A percentile compares a stretch with the other conserved stretches of the same genome.
Conservation (phyloP, 2,797 vertebrate species). For the Cyprinodon diabolis region DNA sequence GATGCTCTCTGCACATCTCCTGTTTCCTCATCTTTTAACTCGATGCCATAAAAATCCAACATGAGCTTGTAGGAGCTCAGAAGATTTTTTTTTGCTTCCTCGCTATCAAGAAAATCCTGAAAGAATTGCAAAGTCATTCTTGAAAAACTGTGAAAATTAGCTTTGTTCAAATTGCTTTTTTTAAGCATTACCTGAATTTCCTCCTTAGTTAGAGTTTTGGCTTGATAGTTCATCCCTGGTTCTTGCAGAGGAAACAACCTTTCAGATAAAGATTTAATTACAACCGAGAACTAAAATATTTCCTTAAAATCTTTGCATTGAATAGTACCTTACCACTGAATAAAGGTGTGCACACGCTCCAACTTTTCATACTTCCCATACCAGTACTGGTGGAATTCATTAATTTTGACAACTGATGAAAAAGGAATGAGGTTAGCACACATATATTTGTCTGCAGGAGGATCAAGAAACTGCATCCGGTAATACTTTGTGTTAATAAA, state of each 20-base stretch:
- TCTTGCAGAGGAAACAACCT: constrained; percentile 95
- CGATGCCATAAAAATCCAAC: constrained; percentile 93
- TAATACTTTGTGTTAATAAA: no score
- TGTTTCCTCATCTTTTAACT: constrained; percentile 63
- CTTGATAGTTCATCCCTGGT: constrained; percentile 85
- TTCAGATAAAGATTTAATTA: not conserved
- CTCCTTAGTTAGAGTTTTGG: constrained; percentile 77
- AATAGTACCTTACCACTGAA: constrained; percentile 87
- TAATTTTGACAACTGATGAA: constrained; percentile 78
- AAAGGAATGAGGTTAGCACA: not conserved
- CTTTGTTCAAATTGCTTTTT: not conserved
- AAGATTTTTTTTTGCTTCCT: constrained; percentile 73
- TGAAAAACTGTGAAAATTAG: not conserved
- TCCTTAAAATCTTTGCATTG: not conserved
- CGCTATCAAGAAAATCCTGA: constrained; percentile 79
- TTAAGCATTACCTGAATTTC: constrained; percentile 84
- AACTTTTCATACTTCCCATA: constrained; percentile 72
- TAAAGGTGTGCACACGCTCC: constrained; percentile 88
- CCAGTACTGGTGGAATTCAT: constrained; percentile 79
- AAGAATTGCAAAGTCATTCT: not conserved
- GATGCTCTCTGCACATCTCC: constrained; percentile 78
- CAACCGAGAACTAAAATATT: not conserved
- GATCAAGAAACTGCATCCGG: no score
- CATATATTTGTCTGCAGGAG: no score
- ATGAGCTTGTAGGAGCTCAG: constrained; percentile 88